These are phyloP conservation scores for Ellobium chinense DNA, from an alignment of 2,888 invertebrate genomes.

Conservation along the genomic window DNA sequence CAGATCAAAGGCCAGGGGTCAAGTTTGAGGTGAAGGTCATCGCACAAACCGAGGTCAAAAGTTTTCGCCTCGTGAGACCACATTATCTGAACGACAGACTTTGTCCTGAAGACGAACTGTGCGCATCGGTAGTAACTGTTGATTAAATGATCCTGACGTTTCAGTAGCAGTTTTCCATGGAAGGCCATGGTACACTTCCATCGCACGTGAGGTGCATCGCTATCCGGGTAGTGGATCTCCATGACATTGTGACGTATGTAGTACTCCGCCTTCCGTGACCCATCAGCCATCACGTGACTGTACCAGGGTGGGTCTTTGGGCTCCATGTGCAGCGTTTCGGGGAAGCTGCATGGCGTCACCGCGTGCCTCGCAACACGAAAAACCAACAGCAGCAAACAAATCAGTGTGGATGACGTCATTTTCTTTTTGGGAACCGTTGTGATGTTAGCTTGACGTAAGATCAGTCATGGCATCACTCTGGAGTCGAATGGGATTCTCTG, in stretches of 20 bases:
- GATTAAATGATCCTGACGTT: constrained; percentile 38
- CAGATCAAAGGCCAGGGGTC: constrained; percentile 68
- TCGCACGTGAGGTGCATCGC: not conserved
- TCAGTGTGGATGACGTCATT: not conserved
- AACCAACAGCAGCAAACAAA: not conserved
- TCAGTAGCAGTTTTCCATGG: constrained; percentile 47
- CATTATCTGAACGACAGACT: constrained; percentile 57
- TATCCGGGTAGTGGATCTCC: constrained; percentile 38
- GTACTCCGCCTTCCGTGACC: constrained; percentile 40
- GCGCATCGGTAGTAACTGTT: constrained; percentile 45
- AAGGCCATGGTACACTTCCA: constrained; percentile 50
- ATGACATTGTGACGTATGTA: constrained; percentile 46
- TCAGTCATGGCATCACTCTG: not conserved
- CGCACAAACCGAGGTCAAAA: constrained; percentile 55
- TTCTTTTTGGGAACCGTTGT: not conserved
- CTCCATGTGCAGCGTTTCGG: constrained; percentile 37
- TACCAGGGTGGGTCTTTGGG: constrained; percentile 50
- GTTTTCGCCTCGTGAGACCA: constrained; percentile 51
- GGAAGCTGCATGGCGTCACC: constrained; percentile 44
- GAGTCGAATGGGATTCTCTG: not conserved
- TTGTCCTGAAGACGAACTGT: constrained; percentile 45
- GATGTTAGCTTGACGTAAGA: not conserved
- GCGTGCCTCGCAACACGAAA: not conserved
- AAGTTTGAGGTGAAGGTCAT: constrained; percentile 51
- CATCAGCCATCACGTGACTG: constrained; percentile 46